These are phyloP conservation scores for Oreortyx pictus DNA, from an alignment of 2,797 vertebrate species.

Conservation along the genomic window DNA sequence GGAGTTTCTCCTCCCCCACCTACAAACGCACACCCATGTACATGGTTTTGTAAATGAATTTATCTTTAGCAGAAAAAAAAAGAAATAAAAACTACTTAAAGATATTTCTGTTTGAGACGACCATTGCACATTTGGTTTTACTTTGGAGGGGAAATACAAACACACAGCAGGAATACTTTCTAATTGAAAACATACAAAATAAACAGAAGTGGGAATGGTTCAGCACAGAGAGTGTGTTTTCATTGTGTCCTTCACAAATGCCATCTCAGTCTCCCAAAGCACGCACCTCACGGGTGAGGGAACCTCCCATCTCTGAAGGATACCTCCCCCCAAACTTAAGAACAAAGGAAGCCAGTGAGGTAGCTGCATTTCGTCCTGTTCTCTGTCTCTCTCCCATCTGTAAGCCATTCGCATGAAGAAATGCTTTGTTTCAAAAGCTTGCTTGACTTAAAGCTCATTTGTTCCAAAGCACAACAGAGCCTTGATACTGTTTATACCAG, in stretches of 20 bases:
- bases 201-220: neutral
- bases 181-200: neutral
- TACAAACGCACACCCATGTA: slow-evolving; percentile 54
- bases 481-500: slow-evolving; percentile 3
- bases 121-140: slow-evolving; percentile 20
- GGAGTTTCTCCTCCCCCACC: neutral
- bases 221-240: neutral
- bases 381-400: slow-evolving; percentile 27
- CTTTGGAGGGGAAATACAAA: neutral
- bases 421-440: slow-evolving; percentile 35
- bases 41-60: slow-evolving; percentile 60
- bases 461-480: slow-evolving; percentile 32
- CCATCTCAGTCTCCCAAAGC: neutral
- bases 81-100: slow-evolving; percentile 24
- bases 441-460: slow-evolving; percentile 24
- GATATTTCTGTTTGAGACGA: slow-evolving; percentile 34
- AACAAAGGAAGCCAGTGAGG: neutral
- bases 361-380: neutral
- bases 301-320: neutral
- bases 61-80: slow-evolving; percentile 25
- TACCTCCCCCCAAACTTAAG: neutral
- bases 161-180: neutral
- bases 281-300: neutral
- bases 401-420: slow-evolving; percentile 10
- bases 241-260: neutral